Conservation (phyloP, 2,113 vertebrate species). For the Chrysochloris asiatica region DNA sequence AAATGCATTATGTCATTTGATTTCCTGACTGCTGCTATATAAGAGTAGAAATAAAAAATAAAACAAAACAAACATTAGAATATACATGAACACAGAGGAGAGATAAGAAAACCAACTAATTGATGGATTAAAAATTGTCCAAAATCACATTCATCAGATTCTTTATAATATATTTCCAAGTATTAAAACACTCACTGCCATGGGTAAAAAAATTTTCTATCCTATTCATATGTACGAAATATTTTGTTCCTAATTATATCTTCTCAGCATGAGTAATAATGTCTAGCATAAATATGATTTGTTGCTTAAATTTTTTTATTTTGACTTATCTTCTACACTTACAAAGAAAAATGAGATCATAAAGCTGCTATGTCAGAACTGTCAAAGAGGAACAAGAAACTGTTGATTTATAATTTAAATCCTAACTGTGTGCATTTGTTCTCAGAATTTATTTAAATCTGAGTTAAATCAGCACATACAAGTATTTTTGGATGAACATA, state of each 20-base stretch:
- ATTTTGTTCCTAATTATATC: conserved; percentile 56
- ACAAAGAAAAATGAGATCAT: conserved; percentile 34
- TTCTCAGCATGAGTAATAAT: conserved; percentile 21
- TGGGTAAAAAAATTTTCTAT: background rate
- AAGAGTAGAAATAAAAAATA: background rate
- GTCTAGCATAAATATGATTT: conserved; percentile 28
- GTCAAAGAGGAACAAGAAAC: background rate
- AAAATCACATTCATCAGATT: conserved; percentile 40
- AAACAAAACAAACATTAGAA: conserved; percentile 21
- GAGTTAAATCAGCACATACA: background rate
- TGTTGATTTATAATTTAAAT: conserved; percentile 43
- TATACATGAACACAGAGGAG: background rate
- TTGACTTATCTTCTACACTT: conserved; percentile 41
- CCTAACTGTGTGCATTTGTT: background rate
- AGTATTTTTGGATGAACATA: background rate
- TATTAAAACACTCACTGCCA: conserved; percentile 23
- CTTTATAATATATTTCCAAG: conserved; percentile 16
- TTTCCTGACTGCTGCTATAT: too few relatives aligned
- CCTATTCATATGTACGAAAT: conserved; percentile 36
- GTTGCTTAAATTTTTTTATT: conserved; percentile 15
- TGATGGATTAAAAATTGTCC: background rate
- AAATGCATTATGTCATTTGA: too few relatives aligned
- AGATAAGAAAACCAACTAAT: conserved; percentile 25
- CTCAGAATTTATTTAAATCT: conserved; percentile 34
- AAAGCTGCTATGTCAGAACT: conserved; percentile 32